Base-by-base conservation (phyloP, 2,797 vertebrate genomes). In the Tarsius wallacei region DNA sequence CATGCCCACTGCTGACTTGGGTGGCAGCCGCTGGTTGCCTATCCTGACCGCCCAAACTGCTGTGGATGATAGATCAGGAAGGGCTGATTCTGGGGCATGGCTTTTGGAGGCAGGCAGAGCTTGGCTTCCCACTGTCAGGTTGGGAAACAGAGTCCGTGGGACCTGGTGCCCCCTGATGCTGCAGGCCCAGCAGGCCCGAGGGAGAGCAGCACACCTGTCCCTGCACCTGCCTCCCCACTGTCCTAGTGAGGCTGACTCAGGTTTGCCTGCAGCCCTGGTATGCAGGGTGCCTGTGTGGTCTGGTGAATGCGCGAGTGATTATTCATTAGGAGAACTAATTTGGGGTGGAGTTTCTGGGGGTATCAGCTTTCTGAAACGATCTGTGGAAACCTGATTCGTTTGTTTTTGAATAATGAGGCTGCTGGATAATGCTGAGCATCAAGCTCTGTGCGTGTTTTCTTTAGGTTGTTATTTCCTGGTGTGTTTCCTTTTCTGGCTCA, bases 331-430 rank as follows among this genome's bases (percentile, higher is more conserved):
- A 84, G 59, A 47, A 64, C 74, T 90, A 74, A 91, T 89, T 74
- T 26, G 82, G 47, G 55, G 36, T 77, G 57, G 84, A 33, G 53
- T 85, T 96, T 85, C 93, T 95, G 90, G 78, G 61, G 11, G 1
- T 82, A 33, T 83, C 83, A 49, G 12, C 86, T 94, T 94, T 88
- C 94, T 77, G 59, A 26, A 90, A 73, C 17, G 13, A 70, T 87
- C 86, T 91, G 15, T 59, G 21, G 93, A 96, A 96, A 95, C 59
- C 74, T 76, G 87, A 94, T 92, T 93, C 74, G 78, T 1, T 74
- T 53, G 84, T 89, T 93, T 94, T 78, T 57, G 73, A 80, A 68
- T 85, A 91, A 87, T 13, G 17, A 66, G 64, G n/a, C 33, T 93
- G 61, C 89, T 36, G 63, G 55, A 11, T 66, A 81, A 61, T 88